Percentiles rank a stretch among this genome's conserved stretches.
Conservation (phyloP, 2,797 vertebrate genomes). For the Rhabdophis nuchalis region DNA sequence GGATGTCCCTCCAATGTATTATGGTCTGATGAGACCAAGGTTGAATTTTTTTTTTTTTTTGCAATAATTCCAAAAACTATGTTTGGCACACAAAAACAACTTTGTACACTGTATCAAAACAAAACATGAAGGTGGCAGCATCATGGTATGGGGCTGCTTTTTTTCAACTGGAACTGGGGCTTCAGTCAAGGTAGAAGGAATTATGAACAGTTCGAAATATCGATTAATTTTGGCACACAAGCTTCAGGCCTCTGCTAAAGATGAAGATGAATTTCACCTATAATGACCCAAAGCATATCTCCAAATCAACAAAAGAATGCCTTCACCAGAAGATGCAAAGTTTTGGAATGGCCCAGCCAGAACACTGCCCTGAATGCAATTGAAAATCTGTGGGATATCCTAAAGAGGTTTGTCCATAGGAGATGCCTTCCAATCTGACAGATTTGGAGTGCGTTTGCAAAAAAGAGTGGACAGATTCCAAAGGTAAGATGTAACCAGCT, state of each 20-base stretch:
- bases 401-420: too few relatives aligned
- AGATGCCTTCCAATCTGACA: too few relatives aligned
- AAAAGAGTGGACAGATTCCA: too few relatives aligned
- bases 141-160: not conserved
- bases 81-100: not conserved
- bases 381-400: too few relatives aligned
- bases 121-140: not conserved
- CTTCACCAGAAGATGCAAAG: not conserved
- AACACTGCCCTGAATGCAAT: too few relatives aligned
- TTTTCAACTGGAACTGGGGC: not conserved
- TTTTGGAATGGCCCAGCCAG: not conserved
- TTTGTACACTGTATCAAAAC: not conserved
- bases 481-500: too few relatives aligned
- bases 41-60: not conserved
- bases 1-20: not conserved
- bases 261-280: not conserved
- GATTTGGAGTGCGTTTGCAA: too few relatives aligned
- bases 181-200: not conserved
- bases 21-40: not conserved
- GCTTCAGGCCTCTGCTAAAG: not conserved
- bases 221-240: not conserved
- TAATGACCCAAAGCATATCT: not conserved
- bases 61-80: not conserved
- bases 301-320: not conserved
- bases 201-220: not conserved